Evolutionary conservation across 1,140 invertebrate species (phyloP).

Genomic region (Hyposmocoma kahamanoa): DNA sequence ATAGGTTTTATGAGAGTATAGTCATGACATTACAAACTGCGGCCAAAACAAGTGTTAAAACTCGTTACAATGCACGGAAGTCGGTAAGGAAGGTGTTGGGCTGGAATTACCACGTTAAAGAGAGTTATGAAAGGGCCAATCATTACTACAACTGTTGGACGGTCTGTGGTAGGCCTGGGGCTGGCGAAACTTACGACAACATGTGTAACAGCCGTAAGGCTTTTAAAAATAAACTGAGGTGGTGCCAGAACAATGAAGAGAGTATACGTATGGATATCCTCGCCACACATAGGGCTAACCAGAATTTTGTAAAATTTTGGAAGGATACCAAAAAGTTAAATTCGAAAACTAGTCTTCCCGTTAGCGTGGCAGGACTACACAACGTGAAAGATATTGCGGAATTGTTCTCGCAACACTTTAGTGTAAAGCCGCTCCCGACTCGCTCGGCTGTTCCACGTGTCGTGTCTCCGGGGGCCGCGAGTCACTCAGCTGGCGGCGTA

Average conservation of each 20-base stretch:
- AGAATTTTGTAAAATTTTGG: slow-evolving; percentile 4
- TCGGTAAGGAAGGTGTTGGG: neutral
- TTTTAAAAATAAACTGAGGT: slow-evolving; percentile 8
- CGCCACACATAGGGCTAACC: neutral
- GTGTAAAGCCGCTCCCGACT: too few species aligned
- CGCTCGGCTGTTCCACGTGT: too few species aligned
- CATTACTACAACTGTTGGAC: neutral
- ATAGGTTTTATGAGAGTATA: neutral
- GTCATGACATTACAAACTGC: neutral
- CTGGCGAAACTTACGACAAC: neutral
- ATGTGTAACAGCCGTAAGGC: neutral
- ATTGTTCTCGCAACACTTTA: too few species aligned
- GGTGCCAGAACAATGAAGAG: slow-evolving; percentile 1
- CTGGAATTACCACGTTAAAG: slow-evolving; percentile 1
- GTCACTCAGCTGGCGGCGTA: too few species aligned
- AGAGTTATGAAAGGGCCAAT: neutral
- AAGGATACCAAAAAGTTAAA: slow-evolving; percentile 1
- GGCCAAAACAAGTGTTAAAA: neutral
- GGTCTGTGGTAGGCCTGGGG: neutral
- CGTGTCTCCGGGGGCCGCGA: too few species aligned
- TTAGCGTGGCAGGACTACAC: neutral
- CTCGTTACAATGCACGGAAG: neutral
- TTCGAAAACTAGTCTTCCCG: neutral
- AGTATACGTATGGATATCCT: slow-evolving; percentile 2
- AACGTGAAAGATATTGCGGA: too few species aligned